Base-by-base conservation (phyloP, 1,140 invertebrate genomes). In the Drosophila nannoptera region DNA sequence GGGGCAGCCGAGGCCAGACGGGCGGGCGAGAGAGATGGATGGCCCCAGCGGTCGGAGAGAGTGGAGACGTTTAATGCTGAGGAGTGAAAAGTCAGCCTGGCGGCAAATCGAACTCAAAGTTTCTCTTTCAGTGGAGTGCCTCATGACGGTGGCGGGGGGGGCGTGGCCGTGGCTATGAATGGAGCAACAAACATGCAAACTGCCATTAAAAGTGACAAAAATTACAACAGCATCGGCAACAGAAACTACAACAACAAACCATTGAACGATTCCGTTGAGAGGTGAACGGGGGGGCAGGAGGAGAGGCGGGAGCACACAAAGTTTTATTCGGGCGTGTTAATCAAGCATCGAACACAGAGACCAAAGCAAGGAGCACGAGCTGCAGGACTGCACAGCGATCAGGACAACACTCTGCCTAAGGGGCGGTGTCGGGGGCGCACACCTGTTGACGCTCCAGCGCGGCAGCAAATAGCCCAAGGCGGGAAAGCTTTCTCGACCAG, bases 31-130 rank as follows among this genome's bases (percentile, higher is more conserved):
- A 31, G 22, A 22, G 7, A 46, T 36, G 43, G 8, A 35, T 29
- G 42, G 40, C 11, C 9, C 35, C 38, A 11, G 35, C 16, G 59
- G 40, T 58, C 48, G 40, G 36, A 63, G 49, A 68, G n/a, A 52
- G 32, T 53, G 5, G 11, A 46, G 31, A 49, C 71, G 58, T 58
- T 64, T 42, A 42, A 59, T 38, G 63, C 42, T 38, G 42, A 56
- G 67, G 38, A 78, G 62, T 78, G 58, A 84, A 84, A 78, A 84
- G 69, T 76, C 73, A 77, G 65, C 62, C 63, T 84, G 80, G 80
- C 76, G 80, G 80, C 76, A 80, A 84, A 84, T 84, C 76, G 81
- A 83, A 76, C 76, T 62, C 56, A 83, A 84, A 84, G 69, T 83
- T 83, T 84, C 54, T 43, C 65, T 59, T 63, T 31, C 42, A 61